Conservation (phyloP, 2,888 invertebrate genomes). For the Eupithecia subumbrata region DNA sequence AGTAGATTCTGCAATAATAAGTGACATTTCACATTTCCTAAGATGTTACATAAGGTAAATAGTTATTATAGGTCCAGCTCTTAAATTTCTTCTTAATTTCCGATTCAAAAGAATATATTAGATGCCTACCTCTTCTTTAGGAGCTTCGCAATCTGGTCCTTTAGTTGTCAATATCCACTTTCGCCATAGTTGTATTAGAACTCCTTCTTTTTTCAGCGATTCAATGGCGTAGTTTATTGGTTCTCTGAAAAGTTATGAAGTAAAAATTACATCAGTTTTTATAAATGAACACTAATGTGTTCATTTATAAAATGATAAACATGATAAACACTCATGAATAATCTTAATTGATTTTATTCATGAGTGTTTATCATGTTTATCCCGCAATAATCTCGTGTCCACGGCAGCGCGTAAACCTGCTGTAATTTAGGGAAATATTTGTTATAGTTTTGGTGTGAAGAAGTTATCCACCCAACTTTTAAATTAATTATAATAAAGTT, state of each 20-base stretch:
- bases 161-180: slow-evolving; percentile 89
- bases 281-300: no score
- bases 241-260: slow-evolving; percentile 86
- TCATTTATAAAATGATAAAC: no score
- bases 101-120: no score
- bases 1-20: no score
- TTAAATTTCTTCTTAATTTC: no score
- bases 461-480: neutral
- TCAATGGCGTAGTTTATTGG: slow-evolving; percentile 96
- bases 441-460: neutral
- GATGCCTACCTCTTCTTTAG: slow-evolving; percentile 58
- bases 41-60: no score
- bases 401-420: neutral
- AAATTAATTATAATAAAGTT: no score
- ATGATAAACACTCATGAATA: no score
- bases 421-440: neutral
- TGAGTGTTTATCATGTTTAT: neutral
- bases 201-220: slow-evolving; percentile 95
- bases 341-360: no score
- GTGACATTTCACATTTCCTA: no score
- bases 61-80: no score
- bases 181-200: slow-evolving; percentile 94
- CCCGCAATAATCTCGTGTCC: no score
- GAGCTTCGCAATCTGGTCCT: slow-evolving; percentile 59
- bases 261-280: neutral